Conservation (phyloP, 2,797 vertebrate genomes). For the Notolepis coatsorum region DNA sequence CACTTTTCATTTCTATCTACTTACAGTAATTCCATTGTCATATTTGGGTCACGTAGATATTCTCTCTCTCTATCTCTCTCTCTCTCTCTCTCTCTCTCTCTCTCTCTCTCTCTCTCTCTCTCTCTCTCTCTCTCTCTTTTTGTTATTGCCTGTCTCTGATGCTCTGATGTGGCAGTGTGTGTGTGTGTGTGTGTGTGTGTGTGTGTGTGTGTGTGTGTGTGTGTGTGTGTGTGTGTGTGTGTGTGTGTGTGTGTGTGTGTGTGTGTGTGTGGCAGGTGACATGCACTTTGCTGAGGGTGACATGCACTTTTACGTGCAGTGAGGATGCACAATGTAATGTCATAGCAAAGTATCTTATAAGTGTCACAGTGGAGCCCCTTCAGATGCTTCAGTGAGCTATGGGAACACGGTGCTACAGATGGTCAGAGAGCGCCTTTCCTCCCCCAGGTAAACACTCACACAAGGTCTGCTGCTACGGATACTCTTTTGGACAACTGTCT, state of each 20-base stretch:
- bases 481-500: not conserved
- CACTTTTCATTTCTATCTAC: slow-evolving; percentile 23
- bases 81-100: slow-evolving; percentile 13
- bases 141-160: slow-evolving; percentile 23
- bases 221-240: not conserved
- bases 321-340: too few relatives aligned
- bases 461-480: too few relatives aligned
- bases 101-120: slow-evolving; percentile 2
- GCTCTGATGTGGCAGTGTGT: not conserved
- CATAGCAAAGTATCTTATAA: too few relatives aligned
- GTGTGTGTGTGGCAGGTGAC: not conserved
- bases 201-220: slow-evolving; percentile 5
- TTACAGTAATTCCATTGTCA: slow-evolving; percentile 52
- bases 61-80: slow-evolving; percentile 31
- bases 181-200: not conserved
- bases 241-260: not conserved
- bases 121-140: not conserved
- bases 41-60: slow-evolving; percentile 61
- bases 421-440: not conserved
- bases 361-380: too few relatives aligned
- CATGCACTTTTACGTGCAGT: too few relatives aligned
- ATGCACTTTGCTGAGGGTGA: too few relatives aligned
- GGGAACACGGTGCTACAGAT: not conserved
- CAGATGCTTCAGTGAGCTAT: too few relatives aligned
- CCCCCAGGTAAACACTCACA: not conserved